These are phyloP conservation scores for Enhydra lutris DNA, from an alignment of 2,113 vertebrate genomes.

Conservation along the genomic window DNA sequence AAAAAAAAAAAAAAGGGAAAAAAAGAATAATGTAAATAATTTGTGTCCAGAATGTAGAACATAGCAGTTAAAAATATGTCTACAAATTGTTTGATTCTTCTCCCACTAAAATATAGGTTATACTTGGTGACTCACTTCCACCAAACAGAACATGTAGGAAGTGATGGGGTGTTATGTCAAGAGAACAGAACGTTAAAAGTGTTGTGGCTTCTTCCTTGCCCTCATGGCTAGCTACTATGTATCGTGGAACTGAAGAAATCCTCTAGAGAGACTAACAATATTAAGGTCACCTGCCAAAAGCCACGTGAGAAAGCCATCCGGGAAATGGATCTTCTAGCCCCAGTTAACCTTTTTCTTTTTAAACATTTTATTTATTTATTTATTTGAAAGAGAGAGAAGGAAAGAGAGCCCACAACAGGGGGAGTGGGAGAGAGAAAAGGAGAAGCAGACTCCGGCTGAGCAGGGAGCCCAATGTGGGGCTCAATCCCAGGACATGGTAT, in stretches of 20 bases:
- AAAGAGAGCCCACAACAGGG: neutral
- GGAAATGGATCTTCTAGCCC: neutral
- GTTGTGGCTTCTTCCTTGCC: neutral
- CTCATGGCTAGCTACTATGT: neutral
- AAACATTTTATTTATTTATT: neutral
- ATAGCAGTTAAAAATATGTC: neutral
- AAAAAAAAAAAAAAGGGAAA: no score
- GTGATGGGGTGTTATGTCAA: neutral
- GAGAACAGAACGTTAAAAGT: neutral
- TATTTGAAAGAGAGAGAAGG: neutral
- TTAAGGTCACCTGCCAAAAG: neutral
- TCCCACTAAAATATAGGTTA: neutral
- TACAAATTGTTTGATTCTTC: neutral
- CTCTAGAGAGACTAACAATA: neutral
- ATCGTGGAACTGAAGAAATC: neutral
- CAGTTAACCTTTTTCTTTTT: neutral
- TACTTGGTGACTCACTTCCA: neutral
- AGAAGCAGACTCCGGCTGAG: neutral
- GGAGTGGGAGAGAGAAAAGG: neutral
- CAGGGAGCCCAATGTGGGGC: neutral
- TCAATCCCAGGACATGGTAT: neutral
- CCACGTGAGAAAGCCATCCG: neutral
- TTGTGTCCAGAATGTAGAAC: neutral
- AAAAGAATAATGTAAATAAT: neutral
- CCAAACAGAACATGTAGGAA: neutral